phyloP scores from a whole-genome alignment of 2,888 invertebrate species.

The Caenorhabditis auriculariae region DNA sequence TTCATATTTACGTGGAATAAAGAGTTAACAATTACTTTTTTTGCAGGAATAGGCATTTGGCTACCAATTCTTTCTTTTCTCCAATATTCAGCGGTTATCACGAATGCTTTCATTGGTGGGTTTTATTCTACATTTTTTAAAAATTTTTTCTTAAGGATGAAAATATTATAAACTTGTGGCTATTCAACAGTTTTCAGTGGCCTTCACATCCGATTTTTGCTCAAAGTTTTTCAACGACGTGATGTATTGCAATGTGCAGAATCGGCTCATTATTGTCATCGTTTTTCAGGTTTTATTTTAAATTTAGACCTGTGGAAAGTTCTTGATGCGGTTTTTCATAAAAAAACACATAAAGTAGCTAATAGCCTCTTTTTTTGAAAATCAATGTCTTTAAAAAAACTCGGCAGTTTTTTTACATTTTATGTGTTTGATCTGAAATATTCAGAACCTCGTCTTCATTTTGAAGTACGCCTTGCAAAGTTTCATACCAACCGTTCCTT shows the following conservation, averaged over 20 bases:
- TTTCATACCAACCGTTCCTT: slow-evolving; percentile 37
- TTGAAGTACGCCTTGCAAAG: slow-evolving; percentile 39
- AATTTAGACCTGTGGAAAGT: background rate
- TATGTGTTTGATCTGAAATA: background rate
- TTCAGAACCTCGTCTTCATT: slow-evolving; percentile 40
- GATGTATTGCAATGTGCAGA: slow-evolving; percentile 31
- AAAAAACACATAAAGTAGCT: background rate
- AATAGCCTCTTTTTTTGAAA: background rate
- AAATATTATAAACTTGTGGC: background rate
- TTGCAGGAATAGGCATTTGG: slow-evolving; percentile 66
- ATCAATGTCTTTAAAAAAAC: background rate
- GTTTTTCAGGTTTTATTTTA: slow-evolving; percentile 31
- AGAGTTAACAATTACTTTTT: background rate
- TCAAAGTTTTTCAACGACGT: slow-evolving; percentile 28
- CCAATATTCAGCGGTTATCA: slow-evolving; percentile 66
- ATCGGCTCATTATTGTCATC: slow-evolving; percentile 41
- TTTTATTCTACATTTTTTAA: background rate
- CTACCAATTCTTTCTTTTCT: slow-evolving; percentile 66
- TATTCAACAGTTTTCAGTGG: slow-evolving; percentile 29
- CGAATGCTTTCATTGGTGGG: slow-evolving; percentile 66
- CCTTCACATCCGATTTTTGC: slow-evolving; percentile 61
- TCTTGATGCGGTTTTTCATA: background rate
- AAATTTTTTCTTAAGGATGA: background rate
- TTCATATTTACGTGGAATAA: background rate
- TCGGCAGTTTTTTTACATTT: no score